Conservation (phyloP, 2,888 invertebrate species). For the Hemistola chrysoprasaria region DNA sequence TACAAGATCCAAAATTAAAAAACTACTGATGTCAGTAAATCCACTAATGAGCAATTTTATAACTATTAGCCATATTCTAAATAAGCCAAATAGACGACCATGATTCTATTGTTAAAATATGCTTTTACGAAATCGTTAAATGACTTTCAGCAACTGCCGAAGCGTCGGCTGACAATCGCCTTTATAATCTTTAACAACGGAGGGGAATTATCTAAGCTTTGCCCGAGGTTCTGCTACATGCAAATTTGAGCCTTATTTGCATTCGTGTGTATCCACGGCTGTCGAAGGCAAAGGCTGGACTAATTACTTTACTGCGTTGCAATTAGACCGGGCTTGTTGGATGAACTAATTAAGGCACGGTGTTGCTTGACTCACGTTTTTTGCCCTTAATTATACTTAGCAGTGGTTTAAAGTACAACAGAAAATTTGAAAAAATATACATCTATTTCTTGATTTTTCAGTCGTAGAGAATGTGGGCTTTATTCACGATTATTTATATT, state of each 20-base stretch:
- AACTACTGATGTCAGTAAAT: no score
- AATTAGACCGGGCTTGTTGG: conserved; percentile 23
- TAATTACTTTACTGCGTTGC: conserved; percentile 27
- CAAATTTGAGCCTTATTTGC: conserved; percentile 31
- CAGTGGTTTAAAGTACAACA: conserved; percentile 4
- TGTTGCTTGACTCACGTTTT: conserved; percentile 21
- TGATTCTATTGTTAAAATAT: conserved; percentile 3
- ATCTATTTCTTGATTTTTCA: no score
- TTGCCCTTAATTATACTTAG: conserved; percentile 17
- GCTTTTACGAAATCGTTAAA: background rate
- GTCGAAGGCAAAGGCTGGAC: conserved; percentile 31
- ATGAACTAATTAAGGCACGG: conserved; percentile 24
- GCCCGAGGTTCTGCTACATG: conserved; percentile 19
- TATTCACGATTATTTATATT: no score
- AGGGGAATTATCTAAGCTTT: conserved; percentile 23
- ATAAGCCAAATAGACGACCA: conserved; percentile 1
- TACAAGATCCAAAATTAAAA: no score
- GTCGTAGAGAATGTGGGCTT: no score
- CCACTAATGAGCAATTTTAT: no score
- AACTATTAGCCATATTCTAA: no score
- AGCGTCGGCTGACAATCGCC: conserved; percentile 18
- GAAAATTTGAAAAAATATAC: no score
- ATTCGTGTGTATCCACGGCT: conserved; percentile 29
- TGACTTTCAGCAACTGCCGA: conserved; percentile 2
- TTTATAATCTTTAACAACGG: conserved; percentile 22